A percentile compares a stretch with the other conserved stretches of the same genome.
Conservation (phyloP, 2,113 vertebrate species). For the Plotosus lineatus region DNA sequence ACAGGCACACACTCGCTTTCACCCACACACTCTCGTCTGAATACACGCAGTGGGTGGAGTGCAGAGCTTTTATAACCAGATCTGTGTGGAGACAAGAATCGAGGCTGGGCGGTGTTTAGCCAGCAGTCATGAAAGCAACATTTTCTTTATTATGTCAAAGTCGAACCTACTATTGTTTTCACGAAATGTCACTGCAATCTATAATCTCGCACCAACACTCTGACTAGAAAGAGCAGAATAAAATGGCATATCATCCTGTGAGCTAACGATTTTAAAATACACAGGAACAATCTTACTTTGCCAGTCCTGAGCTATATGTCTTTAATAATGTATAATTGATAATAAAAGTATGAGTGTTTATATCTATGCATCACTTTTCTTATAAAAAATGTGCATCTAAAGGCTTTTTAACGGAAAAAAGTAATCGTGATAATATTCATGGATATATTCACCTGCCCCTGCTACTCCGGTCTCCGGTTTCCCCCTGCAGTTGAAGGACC, state of each 20-base stretch:
- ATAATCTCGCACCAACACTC: not conserved
- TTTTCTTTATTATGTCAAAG: constrained; percentile 24
- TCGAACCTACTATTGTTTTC: constrained; percentile 22
- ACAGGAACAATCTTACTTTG: not conserved
- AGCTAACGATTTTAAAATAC: not conserved
- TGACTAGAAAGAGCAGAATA: not conserved
- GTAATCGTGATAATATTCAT: not conserved
- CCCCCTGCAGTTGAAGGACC: no score
- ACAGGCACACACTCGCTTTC: not conserved
- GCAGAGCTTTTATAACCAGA: constrained; percentile 1
- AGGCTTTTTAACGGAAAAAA: not conserved
- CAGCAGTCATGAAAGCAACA: not conserved
- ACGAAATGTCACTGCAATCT: constrained; percentile 37
- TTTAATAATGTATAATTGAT: not conserved
- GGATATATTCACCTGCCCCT: no score
- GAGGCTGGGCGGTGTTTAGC: not conserved
- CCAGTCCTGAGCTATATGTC: not conserved
- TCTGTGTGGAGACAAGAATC: not conserved
- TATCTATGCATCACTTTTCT: not conserved
- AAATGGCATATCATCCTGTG: constrained; percentile 14
- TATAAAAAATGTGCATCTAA: not conserved
- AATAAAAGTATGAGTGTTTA: not conserved
- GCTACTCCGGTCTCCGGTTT: no score
- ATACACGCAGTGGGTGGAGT: constrained; percentile 11
- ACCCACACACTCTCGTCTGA: not conserved